Conservation (phyloP, 2,797 vertebrate species). For the Peromyscus aztecus region DNA sequence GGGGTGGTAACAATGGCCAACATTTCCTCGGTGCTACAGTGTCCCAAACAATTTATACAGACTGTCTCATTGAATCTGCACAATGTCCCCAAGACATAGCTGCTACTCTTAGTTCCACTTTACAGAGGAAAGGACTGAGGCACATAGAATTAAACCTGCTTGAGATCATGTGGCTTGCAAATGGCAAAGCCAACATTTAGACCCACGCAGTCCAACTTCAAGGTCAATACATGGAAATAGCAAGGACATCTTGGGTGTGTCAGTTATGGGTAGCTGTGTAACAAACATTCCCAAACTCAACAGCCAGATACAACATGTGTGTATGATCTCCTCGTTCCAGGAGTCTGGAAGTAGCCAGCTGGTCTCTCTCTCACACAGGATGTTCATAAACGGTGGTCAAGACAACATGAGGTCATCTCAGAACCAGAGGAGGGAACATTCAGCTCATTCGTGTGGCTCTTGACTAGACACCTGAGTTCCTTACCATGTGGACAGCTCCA, state of each 20-base stretch:
- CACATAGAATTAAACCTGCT: neutral
- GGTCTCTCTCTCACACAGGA: neutral
- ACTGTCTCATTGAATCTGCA: neutral
- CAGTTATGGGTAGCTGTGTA: neutral
- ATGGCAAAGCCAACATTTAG: neutral
- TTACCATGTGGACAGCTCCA: fast-evolving
- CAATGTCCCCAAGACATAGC: neutral
- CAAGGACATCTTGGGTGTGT: neutral
- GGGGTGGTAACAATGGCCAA: neutral
- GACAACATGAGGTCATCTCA: neutral
- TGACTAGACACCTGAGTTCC: neutral
- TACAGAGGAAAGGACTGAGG: neutral
- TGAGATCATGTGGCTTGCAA: neutral
- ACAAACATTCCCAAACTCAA: neutral
- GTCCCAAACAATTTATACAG: too few relatives aligned
- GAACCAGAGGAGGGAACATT: too few relatives aligned
- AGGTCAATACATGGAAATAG: neutral
- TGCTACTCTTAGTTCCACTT: neutral
- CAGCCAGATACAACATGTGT: neutral
- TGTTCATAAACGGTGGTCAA: neutral
- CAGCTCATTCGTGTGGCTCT: fast-evolving
- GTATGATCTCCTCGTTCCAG: too few relatives aligned
- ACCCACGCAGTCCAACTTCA: neutral
- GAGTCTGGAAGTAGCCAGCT: neutral
- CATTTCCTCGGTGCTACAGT: neutral